phyloP scores from a whole-genome alignment of 2,797 vertebrate species.

The Myiotriccus ornatus region DNA sequence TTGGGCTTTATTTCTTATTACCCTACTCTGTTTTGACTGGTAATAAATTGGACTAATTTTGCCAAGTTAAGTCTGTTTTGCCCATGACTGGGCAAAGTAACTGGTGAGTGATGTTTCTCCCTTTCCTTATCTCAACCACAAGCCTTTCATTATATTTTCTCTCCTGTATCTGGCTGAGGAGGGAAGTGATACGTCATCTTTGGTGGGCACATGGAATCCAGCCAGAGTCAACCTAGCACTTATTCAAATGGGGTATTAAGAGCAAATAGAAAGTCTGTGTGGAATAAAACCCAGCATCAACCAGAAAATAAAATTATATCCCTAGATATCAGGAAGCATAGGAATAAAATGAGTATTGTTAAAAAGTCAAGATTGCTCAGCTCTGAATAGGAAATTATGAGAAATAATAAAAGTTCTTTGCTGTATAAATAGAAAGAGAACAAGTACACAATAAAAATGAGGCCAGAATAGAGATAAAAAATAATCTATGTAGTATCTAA shows the following conservation, averaged over 20 bases:
- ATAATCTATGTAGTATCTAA: neutral
- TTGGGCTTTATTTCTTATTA: neutral
- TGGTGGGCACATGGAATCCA: neutral
- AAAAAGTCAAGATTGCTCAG: neutral
- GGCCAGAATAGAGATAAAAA: neutral
- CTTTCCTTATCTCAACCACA: neutral
- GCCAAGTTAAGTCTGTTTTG: neutral
- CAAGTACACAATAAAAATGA: neutral
- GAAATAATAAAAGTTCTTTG: neutral
- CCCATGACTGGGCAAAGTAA: neutral
- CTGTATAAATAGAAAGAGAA: neutral
- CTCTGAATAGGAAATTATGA: neutral
- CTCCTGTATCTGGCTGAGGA: neutral
- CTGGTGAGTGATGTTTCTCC: neutral
- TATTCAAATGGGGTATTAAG: neutral
- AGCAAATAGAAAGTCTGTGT: neutral
- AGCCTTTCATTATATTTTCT: neutral
- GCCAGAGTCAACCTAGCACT: neutral
- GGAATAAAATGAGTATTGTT: neutral
- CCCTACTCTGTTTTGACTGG: neutral
- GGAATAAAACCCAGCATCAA: neutral
- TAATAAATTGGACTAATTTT: neutral
- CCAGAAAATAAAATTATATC: neutral
- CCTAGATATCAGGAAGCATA: neutral
- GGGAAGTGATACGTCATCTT: too few species aligned